Evolutionary conservation across 2,888 invertebrate genomes (phyloP), one percentile per base, ranked within the genome.

Genomic region (Diadegma fenestrale): DNA sequence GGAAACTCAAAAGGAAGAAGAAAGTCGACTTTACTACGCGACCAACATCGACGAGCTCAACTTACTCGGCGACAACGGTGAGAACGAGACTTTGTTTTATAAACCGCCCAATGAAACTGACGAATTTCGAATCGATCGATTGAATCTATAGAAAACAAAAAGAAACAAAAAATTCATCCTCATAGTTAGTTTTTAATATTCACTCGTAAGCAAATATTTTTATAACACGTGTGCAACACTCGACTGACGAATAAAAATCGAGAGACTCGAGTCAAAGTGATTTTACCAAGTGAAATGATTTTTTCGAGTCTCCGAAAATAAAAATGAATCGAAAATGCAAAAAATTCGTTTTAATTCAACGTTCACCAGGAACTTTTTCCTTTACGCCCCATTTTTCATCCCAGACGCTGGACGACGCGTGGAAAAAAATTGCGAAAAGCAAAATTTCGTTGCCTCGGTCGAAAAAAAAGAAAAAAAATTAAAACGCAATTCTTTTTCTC

Each of bases 11-110:
- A 45, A 75, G 17, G 76, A 69, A 17, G 66, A 51, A 54, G 76
- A 37, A 22, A 37, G 43, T 73, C 71, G 71, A 33, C 85, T 80
- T 43, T 75, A 83, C 73, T 91, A 88, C 37, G 75, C 83, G 37
- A 91, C 90, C 6, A 89, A 91, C 71, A 90, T 92, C 41, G 88
- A 90, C 68, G 91, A 92, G 58, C 81, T 92, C 22, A 90, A 92
- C 86, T 83, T 92, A 45, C 89, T 92, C 6, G 91, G 91, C 2
- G 91, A 91, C 30, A 86, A 33, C 68, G 82, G 45, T 10, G 88
- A 89, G 58, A 75, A 75, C 26, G 88, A 88, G 76, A 86, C 51
- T 76, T 85, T 86, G 19, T 76, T 82, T 19, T 84, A 76, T 22
- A 84, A 73, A 58, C 64, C 86, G 19, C 61, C 86, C 33, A 77